A percentile compares a stretch with the other conserved stretches of the same genome.
Conservation (phyloP, 2,113 vertebrate species). For the Elephantulus edwardii region DNA sequence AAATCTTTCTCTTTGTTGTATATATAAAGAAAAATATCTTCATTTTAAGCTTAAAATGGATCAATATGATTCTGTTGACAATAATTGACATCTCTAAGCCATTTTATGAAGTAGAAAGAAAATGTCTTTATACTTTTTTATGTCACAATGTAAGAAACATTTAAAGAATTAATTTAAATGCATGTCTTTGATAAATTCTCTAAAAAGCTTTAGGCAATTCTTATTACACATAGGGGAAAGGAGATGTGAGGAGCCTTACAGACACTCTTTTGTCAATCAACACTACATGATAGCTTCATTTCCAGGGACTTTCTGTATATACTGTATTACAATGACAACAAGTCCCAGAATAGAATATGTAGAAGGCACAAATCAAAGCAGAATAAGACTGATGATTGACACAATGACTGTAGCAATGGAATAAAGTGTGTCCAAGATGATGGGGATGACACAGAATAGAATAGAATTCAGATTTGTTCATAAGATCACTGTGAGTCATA, state of each 20-base stretch:
- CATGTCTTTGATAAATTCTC: background rate
- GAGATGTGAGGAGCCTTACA: background rate
- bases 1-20: conserved; percentile 7
- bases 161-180: conserved; percentile 63
- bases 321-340: background rate
- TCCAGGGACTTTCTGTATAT: background rate
- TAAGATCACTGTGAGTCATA: no score
- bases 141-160: conserved; percentile 33
- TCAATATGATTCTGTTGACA: conserved; percentile 44
- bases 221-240: conserved; percentile 50
- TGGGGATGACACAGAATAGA: no score
- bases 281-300: background rate
- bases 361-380: background rate
- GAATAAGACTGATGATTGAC: no score
- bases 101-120: conserved; percentile 64
- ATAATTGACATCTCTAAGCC: conserved; percentile 57
- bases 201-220: conserved; percentile 57
- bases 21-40: background rate
- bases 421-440: no score
- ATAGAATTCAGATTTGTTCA: no score
- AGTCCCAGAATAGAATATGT: background rate
- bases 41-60: conserved; percentile 52
- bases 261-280: conserved; percentile 3
- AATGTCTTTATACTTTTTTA: conserved; percentile 54
- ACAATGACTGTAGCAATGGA: no score